A percentile compares a stretch with the other conserved stretches of the same genome.
phyloP scores from a whole-genome alignment of 1,140 invertebrate genomes.

The Drosophila truncata region DNA sequence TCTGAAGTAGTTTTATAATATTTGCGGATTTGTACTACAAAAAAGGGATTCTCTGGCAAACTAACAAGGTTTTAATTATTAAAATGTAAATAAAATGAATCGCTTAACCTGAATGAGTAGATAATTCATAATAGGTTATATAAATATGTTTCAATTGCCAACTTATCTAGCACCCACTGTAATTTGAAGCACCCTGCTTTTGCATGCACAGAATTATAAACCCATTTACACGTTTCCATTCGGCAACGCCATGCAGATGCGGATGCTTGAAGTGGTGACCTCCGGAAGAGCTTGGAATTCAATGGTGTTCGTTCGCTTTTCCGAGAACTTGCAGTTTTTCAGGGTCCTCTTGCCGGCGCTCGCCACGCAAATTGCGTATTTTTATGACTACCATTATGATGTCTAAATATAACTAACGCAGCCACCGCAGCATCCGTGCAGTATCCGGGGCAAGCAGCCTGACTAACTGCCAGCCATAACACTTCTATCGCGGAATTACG shows the following conservation, averaged over 20 bases:
- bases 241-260: constrained; percentile 22
- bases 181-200: neutral
- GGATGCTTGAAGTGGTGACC: constrained; percentile 21
- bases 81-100: too few species aligned
- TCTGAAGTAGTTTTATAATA: neutral
- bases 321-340: constrained; percentile 23
- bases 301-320: constrained; percentile 15
- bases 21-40: too few species aligned
- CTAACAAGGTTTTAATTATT: too few species aligned
- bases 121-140: neutral
- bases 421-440: constrained; percentile 5
- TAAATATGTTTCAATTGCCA: neutral
- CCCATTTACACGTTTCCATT: constrained; percentile 27
- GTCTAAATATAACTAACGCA: constrained; percentile 49
- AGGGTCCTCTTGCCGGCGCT: constrained; percentile 3
- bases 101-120: too few species aligned
- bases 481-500: constrained; percentile 55
- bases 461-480: constrained; percentile 49
- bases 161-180: neutral
- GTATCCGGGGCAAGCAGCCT: constrained; percentile 36
- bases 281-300: constrained; percentile 23
- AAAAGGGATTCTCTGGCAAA: too few species aligned
- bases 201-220: constrained; percentile 6
- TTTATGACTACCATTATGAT: constrained; percentile 51
- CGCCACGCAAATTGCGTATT: constrained; percentile 43